Evolutionary conservation across 2,113 vertebrate genomes (phyloP), one percentile per base, ranked within the genome.

Genomic region (Corvus hawaiiensis): DNA sequence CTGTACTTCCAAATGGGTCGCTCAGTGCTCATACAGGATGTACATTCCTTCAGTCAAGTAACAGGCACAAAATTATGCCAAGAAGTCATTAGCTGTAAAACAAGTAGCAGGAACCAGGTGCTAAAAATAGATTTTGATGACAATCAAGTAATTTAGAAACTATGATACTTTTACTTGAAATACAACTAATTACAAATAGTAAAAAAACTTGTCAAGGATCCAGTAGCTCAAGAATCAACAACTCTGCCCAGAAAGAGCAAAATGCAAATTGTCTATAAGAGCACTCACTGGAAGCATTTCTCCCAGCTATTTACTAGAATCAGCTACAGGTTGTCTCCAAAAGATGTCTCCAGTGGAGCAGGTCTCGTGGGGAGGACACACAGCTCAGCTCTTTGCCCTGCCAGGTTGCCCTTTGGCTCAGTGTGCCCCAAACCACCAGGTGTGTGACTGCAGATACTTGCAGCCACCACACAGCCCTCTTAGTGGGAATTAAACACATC

Each of bases 71-170:
- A 91, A 79, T 79, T 67, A 86, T 84, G 81, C 71, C 77, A 96
- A 77, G 48, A 89, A 95, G 18, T 91, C 81, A 85, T 91, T 83
- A 96, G 11, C 71, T 66, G 16, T 73, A 84, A 92, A 92, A 93
- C 43, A 84, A 95, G 51, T 71, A 85, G 75, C 78, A 88, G 67
- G 48, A 94, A 83, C 67, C 35, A 41, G 19, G 24, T 56, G 55
- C 74, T 94, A 91, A 87, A 91, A 91, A 87, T 76, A 93, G 66
- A 69, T 79, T 84, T 68, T 74, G 37, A 94, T 84, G 68, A 94
- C 92, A 92, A 84, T 92, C 73, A 92, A 95, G 43, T 48, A 63
- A 91, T 92, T 73, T 72, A 83, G 66, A 81, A 86, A 59, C 28
- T 51, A 51, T 49, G 32, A 76, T 64, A 88, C 58, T 59, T 86